These are phyloP conservation scores for Heteromurus nitidus DNA, from an alignment of 2,888 invertebrate species.

Conservation along the genomic window DNA sequence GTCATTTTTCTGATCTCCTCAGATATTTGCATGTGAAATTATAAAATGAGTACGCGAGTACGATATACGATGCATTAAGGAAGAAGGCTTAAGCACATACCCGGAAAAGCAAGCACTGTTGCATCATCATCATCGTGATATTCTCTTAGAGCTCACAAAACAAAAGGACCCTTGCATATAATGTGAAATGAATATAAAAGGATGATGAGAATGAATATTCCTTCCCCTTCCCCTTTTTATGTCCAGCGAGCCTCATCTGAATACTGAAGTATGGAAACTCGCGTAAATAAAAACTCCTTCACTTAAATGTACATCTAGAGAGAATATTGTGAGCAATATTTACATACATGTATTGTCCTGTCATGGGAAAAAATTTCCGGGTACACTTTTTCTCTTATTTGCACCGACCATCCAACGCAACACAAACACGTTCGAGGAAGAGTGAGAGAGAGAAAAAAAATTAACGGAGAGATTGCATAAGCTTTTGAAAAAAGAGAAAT, in stretches of 20 bases:
- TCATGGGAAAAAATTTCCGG: constrained; percentile 68
- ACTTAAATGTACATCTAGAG: constrained; percentile 40
- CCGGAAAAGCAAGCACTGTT: constrained; percentile 66
- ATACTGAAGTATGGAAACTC: constrained; percentile 38
- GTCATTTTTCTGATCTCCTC: constrained; percentile 53
- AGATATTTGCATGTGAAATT: constrained; percentile 66
- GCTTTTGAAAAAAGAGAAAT: not conserved
- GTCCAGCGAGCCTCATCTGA: constrained; percentile 57
- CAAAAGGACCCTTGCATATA: constrained; percentile 60
- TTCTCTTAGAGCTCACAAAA: constrained; percentile 37
- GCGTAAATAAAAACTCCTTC: constrained; percentile 64
- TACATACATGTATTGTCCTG: constrained; percentile 56
- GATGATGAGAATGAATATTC: constrained; percentile 41
- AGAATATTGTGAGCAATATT: constrained; percentile 42
- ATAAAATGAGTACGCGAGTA: too few species aligned
- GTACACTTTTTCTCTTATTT: constrained; percentile 54
- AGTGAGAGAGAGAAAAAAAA: constrained; percentile 45
- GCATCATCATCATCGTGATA: constrained; percentile 52
- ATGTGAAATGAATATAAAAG: constrained; percentile 36
- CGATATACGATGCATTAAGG: constrained; percentile 28
- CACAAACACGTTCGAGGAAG: constrained; percentile 33
- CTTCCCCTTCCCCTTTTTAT: constrained; percentile 38
- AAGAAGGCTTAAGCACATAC: constrained; percentile 31
- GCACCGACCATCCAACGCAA: constrained; percentile 19
- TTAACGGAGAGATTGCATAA: constrained; percentile 37